phyloP scores from a whole-genome alignment of 1,140 invertebrate genomes.

The Notospermus geniculatus region DNA sequence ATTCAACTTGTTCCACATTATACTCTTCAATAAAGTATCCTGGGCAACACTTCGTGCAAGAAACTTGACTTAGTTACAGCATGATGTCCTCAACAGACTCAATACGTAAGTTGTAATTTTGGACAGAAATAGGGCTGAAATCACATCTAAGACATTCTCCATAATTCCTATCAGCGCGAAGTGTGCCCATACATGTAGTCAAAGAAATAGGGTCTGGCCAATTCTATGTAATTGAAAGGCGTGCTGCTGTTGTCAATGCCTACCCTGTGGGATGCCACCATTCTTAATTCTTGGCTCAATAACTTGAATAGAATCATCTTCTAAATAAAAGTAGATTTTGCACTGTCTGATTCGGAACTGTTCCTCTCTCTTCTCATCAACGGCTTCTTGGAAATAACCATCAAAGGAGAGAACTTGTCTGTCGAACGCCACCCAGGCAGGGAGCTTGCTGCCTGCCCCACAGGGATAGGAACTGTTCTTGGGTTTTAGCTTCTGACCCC shows the following conservation, averaged over 20 bases:
- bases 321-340: constrained; percentile 57
- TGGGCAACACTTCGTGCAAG: too few species aligned
- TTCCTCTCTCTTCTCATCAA: constrained; percentile 53
- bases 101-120: too few species aligned
- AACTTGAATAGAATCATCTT: constrained; percentile 57
- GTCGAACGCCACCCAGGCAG: constrained; percentile 82
- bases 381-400: constrained; percentile 55
- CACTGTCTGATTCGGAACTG: constrained; percentile 52
- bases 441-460: constrained; percentile 67
- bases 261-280: constrained; percentile 54
- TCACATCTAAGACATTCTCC: too few species aligned
- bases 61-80: too few species aligned
- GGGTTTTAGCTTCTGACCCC: constrained; percentile 46
- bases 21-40: too few species aligned
- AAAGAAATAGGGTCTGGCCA: too few species aligned
- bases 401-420: constrained; percentile 67
- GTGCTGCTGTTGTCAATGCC: background rate
- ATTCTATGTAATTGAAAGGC: too few species aligned
- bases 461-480: constrained; percentile 43
- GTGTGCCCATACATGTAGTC: too few species aligned
- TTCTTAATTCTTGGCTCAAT: constrained; percentile 55
- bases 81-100: too few species aligned
- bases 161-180: too few species aligned
- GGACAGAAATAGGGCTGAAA: too few species aligned
- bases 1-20: too few species aligned